These are phyloP conservation scores for Catocala fraxini DNA, from an alignment of 2,888 invertebrate species.

Conservation along the genomic window DNA sequence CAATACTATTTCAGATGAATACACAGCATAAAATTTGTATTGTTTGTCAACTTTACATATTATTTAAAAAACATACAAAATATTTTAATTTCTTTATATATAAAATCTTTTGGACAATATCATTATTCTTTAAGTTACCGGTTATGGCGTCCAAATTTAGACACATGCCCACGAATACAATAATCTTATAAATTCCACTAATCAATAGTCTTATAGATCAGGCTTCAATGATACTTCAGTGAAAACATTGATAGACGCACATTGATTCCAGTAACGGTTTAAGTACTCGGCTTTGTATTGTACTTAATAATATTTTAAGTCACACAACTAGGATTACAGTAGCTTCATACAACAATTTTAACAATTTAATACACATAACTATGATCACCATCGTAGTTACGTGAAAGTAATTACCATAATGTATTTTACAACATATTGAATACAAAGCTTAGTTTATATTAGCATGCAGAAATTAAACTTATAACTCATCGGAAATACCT, in stretches of 20 bases:
- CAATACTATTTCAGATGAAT: no score
- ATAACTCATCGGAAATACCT: conserved; percentile 1
- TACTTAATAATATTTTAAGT: neutral
- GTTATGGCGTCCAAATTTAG: no score
- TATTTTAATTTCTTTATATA: no score
- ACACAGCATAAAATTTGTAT: no score
- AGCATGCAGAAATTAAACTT: neutral
- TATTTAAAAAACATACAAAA: no score
- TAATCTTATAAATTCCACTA: no score
- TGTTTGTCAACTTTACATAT: no score
- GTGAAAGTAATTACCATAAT: neutral
- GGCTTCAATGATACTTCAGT: conserved; percentile 8
- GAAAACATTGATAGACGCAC: conserved; percentile 4
- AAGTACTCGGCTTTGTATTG: no score
- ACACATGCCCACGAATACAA: no score
- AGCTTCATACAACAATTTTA: neutral
- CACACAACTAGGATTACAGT: neutral
- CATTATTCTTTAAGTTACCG: no score
- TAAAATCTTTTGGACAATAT: no score
- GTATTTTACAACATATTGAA: neutral
- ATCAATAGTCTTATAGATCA: neutral
- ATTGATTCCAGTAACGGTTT: no score
- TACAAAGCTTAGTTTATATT: neutral
- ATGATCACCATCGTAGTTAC: neutral
- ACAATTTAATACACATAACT: neutral